Percentiles rank a stretch among this genome's conserved stretches.
Conservation (phyloP, 2,797 vertebrate genomes). For the Menidia menidia region DNA sequence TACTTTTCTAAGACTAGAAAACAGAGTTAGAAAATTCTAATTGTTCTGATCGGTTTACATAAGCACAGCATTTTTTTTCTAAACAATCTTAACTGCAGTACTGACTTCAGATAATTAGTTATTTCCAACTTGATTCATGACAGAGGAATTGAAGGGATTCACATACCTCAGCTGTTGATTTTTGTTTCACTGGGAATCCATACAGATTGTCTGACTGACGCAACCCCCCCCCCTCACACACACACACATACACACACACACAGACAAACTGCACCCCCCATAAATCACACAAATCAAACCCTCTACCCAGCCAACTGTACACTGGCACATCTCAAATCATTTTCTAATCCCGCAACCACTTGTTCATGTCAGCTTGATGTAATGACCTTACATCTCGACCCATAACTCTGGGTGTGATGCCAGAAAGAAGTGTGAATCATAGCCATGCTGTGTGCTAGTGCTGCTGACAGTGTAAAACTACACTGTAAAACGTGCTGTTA, state of each 20-base stretch:
- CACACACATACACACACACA: neutral
- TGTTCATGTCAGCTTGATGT: slow-evolving; percentile 44
- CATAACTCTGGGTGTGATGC: slow-evolving; percentile 43
- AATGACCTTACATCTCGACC: slow-evolving; percentile 47
- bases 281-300: slow-evolving; percentile 48
- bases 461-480: slow-evolving; percentile 40
- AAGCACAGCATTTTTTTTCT: neutral
- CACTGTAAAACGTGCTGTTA: slow-evolving; percentile 36
- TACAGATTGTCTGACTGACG: no score
- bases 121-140: neutral
- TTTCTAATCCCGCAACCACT: slow-evolving; percentile 48
- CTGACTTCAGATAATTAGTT: slow-evolving; percentile 2
- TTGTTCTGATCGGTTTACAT: neutral
- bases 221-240: neutral
- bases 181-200: neutral
- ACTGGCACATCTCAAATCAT: slow-evolving; percentile 49
- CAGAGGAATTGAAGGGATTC: no score
- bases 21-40: slow-evolving; percentile 21
- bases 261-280: neutral
- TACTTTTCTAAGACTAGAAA: slow-evolving; percentile 5
- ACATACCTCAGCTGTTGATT: neutral
- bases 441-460: slow-evolving; percentile 11
- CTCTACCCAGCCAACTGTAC: slow-evolving; percentile 17
- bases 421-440: slow-evolving; percentile 18
- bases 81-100: neutral